These are phyloP conservation scores for Rhagophthalmus giganteus DNA, from an alignment of 2,888 invertebrate species.

Conservation along the genomic window DNA sequence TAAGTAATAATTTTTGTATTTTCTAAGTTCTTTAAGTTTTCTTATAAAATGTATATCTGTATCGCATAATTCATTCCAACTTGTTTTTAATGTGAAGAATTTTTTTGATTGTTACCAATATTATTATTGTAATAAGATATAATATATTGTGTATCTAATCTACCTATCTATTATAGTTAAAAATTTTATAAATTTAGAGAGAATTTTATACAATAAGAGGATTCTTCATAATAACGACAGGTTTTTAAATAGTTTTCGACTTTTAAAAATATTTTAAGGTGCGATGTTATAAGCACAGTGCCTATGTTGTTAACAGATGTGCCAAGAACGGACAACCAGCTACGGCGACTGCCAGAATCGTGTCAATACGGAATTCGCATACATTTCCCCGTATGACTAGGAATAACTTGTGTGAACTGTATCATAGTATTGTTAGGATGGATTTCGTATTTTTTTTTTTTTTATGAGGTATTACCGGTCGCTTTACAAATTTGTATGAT, in stretches of 20 bases:
- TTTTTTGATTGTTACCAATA: constrained; percentile 25
- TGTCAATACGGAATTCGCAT: constrained; percentile 3
- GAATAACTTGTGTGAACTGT: constrained; percentile 17
- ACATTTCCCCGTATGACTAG: constrained; percentile 7
- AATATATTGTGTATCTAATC: constrained; percentile 5
- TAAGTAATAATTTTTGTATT: constrained; percentile 37
- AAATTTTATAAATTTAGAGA: constrained; percentile 10
- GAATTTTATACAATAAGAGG: constrained; percentile 14
- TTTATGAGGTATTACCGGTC: constrained; percentile 22
- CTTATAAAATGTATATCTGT: constrained; percentile 37
- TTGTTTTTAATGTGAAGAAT: constrained; percentile 43
- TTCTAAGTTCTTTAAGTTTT: constrained; percentile 24
- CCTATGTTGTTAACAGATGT: constrained; percentile 50
- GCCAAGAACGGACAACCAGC: constrained; percentile 54
- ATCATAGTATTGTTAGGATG: constrained; percentile 29
- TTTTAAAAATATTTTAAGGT: constrained; percentile 12
- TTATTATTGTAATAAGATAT: constrained; percentile 8
- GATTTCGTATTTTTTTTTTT: constrained; percentile 24
- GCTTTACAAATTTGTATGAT: constrained; percentile 32
- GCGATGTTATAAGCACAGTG: constrained; percentile 45
- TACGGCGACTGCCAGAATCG: constrained; percentile 52
- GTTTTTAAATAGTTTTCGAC: constrained; percentile 30
- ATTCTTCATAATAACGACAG: constrained; percentile 41
- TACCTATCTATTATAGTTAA: constrained; percentile 8
- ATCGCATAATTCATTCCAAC: constrained; percentile 46